Evolutionary conservation across 2,113 vertebrate species (phyloP).

Genomic region (Desmodus rotundus): DNA sequence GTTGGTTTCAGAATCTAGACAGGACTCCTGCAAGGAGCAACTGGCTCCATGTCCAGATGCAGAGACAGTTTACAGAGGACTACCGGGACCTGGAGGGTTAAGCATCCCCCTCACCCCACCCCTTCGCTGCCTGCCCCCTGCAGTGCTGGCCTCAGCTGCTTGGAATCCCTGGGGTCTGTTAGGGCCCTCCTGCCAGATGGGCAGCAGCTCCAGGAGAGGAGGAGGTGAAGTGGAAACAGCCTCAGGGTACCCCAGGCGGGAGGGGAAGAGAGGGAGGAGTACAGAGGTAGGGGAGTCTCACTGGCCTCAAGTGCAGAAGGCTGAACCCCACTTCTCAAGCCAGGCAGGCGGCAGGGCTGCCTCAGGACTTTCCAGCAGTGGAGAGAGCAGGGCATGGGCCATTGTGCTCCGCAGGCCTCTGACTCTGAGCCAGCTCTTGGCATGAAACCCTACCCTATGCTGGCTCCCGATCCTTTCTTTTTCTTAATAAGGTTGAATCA

Average conservation of each 20-base stretch:
- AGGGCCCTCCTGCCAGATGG: conserved; percentile 58
- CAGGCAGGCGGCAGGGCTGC: not conserved
- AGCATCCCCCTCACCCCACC: conserved; percentile 1
- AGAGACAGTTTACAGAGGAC: not conserved
- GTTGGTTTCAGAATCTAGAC: not conserved
- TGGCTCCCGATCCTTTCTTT: conserved; percentile 54
- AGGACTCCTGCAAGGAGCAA: not conserved
- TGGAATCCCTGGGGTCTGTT: conserved; percentile 67
- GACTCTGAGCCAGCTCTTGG: conserved; percentile 44
- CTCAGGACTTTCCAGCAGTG: not conserved
- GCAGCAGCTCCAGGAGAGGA: conserved; percentile 38
- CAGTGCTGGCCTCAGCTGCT: conserved; percentile 52
- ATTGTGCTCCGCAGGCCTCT: not conserved
- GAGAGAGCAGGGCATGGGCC: not conserved
- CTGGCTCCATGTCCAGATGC: not conserved
- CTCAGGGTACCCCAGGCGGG: conserved; percentile 26
- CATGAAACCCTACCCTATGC: conserved; percentile 41
- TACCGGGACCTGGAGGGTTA: conserved; percentile 54
- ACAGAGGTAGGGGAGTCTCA: not conserved
- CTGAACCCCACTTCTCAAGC: not conserved
- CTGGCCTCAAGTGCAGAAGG: not conserved
- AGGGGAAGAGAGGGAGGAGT: not conserved
- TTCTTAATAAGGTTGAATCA: conserved; percentile 72
- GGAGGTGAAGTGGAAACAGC: conserved; percentile 63
- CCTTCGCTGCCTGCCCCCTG: conserved; percentile 43